These are phyloP conservation scores for Ceuthmochares aereus DNA, from an alignment of 2,113 vertebrate genomes.

Conservation along the genomic window DNA sequence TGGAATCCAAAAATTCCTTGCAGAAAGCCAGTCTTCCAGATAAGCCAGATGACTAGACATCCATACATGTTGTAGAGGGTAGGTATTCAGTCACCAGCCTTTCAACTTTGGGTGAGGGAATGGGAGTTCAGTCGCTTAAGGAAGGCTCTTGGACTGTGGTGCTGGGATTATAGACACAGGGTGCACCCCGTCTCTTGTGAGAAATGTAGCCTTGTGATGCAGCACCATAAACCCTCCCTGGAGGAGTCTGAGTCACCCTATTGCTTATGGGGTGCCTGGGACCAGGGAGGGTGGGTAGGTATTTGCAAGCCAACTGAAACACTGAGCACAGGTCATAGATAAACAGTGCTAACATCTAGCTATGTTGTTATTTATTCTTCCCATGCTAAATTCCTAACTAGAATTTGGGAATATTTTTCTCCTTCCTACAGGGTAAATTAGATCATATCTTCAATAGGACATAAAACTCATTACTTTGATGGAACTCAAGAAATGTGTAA, in stretches of 20 bases:
- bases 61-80: accelerated
- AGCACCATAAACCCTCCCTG: neutral
- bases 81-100: accelerated
- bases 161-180: neutral
- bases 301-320: neutral
- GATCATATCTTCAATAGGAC: neutral
- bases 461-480: neutral
- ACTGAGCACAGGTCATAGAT: neutral
- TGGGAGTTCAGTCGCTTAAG: neutral
- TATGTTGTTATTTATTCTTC: neutral
- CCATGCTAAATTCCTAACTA: neutral
- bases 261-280: neutral
- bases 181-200: neutral
- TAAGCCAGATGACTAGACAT: accelerated
- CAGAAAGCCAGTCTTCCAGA: neutral
- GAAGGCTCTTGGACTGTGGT: neutral
- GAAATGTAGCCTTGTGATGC: neutral
- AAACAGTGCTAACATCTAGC: neutral
- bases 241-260: accelerated
- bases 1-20: neutral
- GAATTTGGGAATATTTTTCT: neutral
- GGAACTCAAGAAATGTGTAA: neutral
- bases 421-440: neutral
- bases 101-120: neutral
- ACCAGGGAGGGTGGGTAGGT: neutral